phyloP scores from a whole-genome alignment of 2,888 invertebrate species.

The Melanotus villosus region DNA sequence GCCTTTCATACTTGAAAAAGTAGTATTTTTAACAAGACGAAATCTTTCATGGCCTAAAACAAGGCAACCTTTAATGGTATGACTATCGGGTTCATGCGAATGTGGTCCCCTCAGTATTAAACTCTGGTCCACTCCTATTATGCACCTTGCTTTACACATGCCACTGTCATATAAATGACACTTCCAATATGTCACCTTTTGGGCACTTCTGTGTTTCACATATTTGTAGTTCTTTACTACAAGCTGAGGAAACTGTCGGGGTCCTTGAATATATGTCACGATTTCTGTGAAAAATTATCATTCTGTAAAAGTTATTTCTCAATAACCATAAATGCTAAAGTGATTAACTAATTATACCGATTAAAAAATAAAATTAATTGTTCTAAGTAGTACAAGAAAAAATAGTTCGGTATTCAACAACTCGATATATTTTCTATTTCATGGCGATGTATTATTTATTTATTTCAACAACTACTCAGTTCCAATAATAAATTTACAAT shows the following conservation, averaged over 20 bases:
- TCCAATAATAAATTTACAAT: no score
- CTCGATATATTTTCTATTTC: no score
- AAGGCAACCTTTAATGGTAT: constrained; percentile 35
- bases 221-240: constrained; percentile 61
- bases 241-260: constrained; percentile 59
- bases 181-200: constrained; percentile 65
- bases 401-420: no score
- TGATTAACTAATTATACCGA: neutral
- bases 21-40: constrained; percentile 27
- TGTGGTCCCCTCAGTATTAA: constrained; percentile 57
- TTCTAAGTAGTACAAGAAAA: no score
- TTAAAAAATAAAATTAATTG: no score
- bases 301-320: neutral
- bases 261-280: constrained; percentile 61
- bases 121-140: constrained; percentile 56
- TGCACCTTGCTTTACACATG: constrained; percentile 62
- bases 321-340: constrained; percentile 1
- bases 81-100: constrained; percentile 52
- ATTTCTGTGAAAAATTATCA: constrained; percentile 43
- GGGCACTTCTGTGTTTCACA: constrained; percentile 63
- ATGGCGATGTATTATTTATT: no score
- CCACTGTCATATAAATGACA: constrained; percentile 63
- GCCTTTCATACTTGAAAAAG: neutral
- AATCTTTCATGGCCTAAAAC: constrained; percentile 55
- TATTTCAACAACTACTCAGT: no score